Conservation (phyloP, 2,113 vertebrate genomes). For the Falcunculus frontatus region DNA sequence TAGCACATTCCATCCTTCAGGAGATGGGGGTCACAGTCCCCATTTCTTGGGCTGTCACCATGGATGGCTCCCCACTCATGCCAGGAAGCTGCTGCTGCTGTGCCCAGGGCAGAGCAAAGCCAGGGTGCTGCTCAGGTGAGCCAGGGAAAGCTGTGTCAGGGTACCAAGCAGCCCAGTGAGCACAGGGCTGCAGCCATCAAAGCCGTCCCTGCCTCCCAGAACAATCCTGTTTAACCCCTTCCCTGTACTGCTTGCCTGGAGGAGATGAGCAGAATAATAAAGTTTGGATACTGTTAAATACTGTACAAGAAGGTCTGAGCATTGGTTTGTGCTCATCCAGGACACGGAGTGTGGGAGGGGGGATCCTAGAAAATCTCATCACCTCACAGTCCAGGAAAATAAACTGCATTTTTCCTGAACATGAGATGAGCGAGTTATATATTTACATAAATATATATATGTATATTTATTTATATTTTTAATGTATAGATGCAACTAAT, state of each 20-base stretch:
- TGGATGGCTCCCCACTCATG: not conserved
- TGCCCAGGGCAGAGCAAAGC: not conserved
- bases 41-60: not conserved
- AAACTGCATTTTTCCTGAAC: not conserved
- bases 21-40: not conserved
- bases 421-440: rapidly evolving
- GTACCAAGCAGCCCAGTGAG: not conserved
- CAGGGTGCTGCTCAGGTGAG: not conserved
- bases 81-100: not conserved
- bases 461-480: not conserved
- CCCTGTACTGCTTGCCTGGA: not conserved
- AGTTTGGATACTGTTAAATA: not conserved
- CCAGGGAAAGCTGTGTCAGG: not conserved
- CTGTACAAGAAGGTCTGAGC: not conserved
- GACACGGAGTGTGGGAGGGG: rapidly evolving
- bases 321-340: not conserved
- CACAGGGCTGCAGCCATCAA: not conserved
- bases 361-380: not conserved
- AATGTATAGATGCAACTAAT: not conserved
- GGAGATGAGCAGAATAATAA: not conserved
- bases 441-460: not conserved
- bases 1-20: not conserved
- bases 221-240: not conserved
- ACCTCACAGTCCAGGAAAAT: not conserved
- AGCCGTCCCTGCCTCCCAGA: not conserved